Conservation (phyloP, 2,797 vertebrate species). For the Sarcophilus harrisii region DNA sequence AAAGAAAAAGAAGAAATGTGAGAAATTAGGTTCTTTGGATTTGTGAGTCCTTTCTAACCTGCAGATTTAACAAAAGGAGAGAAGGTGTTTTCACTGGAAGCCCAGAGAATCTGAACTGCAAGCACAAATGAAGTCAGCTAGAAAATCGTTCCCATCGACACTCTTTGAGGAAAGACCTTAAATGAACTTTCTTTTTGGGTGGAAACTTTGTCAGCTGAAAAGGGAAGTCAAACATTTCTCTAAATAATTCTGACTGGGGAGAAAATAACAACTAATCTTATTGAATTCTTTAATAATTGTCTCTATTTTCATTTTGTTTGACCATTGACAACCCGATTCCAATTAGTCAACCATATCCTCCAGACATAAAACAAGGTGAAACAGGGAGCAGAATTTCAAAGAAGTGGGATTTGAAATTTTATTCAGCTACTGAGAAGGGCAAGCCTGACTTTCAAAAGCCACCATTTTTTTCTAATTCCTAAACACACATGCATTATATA, state of each 20-base stretch:
- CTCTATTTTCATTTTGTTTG: neutral
- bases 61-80: neutral
- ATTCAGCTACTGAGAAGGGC: neutral
- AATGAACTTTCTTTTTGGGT: neutral
- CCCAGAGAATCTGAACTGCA: constrained; percentile 4
- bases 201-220: neutral
- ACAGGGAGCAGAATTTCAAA: neutral
- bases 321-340: neutral
- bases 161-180: neutral
- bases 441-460: neutral
- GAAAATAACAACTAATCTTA: neutral
- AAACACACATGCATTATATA: neutral
- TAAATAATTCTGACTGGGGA: neutral
- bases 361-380: neutral
- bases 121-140: neutral
- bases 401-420: neutral
- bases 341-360: neutral
- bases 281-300: neutral
- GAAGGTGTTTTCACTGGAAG: constrained; percentile 7
- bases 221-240: neutral
- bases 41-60: constrained; percentile 5
- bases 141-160: neutral
- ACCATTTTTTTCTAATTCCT: neutral
- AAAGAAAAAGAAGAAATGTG: neutral
- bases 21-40: constrained; percentile 20